Percentiles rank a stretch among this genome's conserved stretches.
These are phyloP conservation scores for Deladenus siricidicola DNA, from an alignment of 2,888 invertebrate genomes.

Conservation along the genomic window DNA sequence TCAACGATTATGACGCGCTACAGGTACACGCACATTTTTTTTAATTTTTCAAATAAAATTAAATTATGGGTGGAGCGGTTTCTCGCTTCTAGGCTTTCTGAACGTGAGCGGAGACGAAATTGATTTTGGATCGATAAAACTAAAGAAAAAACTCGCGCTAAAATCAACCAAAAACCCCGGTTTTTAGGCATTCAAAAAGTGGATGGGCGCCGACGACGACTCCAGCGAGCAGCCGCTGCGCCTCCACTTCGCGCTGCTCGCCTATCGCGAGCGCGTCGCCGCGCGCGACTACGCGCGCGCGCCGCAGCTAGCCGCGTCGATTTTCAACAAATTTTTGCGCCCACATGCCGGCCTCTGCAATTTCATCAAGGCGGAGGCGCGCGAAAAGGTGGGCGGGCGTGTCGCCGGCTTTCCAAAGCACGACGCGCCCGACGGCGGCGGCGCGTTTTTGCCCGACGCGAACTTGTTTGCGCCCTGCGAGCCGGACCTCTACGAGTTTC, in stretches of 20 bases:
- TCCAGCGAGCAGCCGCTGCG: slow-evolving; percentile 35
- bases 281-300: slow-evolving; percentile 29
- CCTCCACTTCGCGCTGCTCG: slow-evolving; percentile 42
- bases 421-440: neutral
- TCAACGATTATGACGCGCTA: slow-evolving; percentile 29
- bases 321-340: slow-evolving; percentile 36
- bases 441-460: neutral
- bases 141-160: too few relatives aligned
- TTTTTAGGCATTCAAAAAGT: slow-evolving; percentile 26
- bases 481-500: slow-evolving; percentile 22
- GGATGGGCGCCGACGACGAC: slow-evolving; percentile 24
- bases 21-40: slow-evolving; percentile 16
- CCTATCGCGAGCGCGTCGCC: slow-evolving; percentile 35
- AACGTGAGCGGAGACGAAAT: too few relatives aligned
- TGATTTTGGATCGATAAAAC: too few relatives aligned
- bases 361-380: slow-evolving; percentile 26
- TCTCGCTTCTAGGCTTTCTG: too few relatives aligned
- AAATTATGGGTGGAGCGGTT: neutral
- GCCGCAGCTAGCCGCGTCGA: slow-evolving; percentile 34
- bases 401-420: neutral
- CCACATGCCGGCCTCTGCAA: slow-evolving; percentile 32
- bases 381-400: slow-evolving; percentile 26
- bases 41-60: neutral
- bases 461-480: slow-evolving; percentile 26
- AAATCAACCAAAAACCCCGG: too few relatives aligned